Evolutionary conservation across 1,140 invertebrate species (phyloP), one percentile per base, ranked within the genome.

Genomic region (Globodera rostochiensis): DNA sequence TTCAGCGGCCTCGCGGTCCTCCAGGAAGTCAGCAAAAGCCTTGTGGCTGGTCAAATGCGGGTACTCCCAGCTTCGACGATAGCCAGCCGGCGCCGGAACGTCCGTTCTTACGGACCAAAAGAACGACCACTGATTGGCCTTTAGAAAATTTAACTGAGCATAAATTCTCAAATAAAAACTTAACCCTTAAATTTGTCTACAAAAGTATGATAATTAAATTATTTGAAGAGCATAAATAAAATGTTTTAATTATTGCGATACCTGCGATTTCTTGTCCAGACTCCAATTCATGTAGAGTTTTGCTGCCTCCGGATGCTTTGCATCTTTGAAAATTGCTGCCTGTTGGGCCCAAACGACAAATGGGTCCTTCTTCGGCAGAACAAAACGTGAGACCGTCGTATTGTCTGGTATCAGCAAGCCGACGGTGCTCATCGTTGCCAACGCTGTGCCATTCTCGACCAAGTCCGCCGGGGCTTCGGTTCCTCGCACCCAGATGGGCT

Each of bases 331-430:
- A 47, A 71, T 71, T 13, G 69, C 69, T n/a, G 69, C 69, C 19
- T 71, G 69, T 19, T 71, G 69, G 11, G 69, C 69, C 69, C 69
- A 71, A 71, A 71, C 1, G 69, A 25, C 21, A 25, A 71, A 13
- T 21, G 69, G 69, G 69, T 71, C 69, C 21, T 36, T 25, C 0
- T 8, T 19, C 1, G 69, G 69, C 25, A 71, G 69, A 19, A 71
- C 69, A 71, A 25, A 71, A 13, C 69, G 7, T 6, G 69, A 5
- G n/a, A 21, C 69, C 69, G 69, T 11, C 19, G 25, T 47, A 1
- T 8, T 13, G 9, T 9, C 9, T 4, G 69, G 1, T 6, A 15
- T 71, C 69, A 71, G 6, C 19, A 0, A 21, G 6, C 69, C 69
- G 6, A 0, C 1, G 21, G n/a, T 25, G 69, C 21, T 71, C 69